phyloP scores from a whole-genome alignment of 2,888 invertebrate genomes.

The Augiades crinisus region DNA sequence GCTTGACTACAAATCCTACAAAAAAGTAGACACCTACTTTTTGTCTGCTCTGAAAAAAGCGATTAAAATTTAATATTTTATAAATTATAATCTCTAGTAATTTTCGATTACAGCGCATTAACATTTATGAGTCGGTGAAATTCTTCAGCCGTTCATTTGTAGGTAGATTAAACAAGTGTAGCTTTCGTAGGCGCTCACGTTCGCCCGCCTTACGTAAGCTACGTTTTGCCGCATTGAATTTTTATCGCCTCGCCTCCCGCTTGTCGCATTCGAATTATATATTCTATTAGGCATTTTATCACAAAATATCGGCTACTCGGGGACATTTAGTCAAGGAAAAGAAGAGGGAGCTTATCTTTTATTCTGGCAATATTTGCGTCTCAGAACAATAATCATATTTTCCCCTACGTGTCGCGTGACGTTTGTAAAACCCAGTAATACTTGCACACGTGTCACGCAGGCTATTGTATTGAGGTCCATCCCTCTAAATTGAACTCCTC shows the following conservation, averaged over 20 bases:
- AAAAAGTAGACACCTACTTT: too few species aligned
- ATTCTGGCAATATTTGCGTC: background rate
- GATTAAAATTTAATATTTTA: too few species aligned
- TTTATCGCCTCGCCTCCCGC: constrained; percentile 45
- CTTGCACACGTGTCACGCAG: background rate
- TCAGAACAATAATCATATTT: too few species aligned
- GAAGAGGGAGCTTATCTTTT: constrained; percentile 1
- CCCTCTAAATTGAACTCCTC: too few species aligned
- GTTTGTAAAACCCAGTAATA: background rate
- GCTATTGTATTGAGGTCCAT: too few species aligned
- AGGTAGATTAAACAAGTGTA: constrained; percentile 15
- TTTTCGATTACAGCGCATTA: too few species aligned
- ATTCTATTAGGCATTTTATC: constrained; percentile 44
- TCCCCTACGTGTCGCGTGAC: constrained; percentile 5
- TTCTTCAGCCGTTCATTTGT: constrained; percentile 8
- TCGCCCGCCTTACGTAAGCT: constrained; percentile 53
- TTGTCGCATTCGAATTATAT: constrained; percentile 49
- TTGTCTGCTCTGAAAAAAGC: too few species aligned
- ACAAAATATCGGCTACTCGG: constrained; percentile 36
- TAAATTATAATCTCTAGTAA: too few species aligned
- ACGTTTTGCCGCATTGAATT: constrained; percentile 51
- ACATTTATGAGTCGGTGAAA: background rate
- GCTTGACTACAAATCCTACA: too few species aligned
- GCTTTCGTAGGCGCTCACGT: constrained; percentile 20
- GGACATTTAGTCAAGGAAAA: constrained; percentile 22